These are phyloP conservation scores for Cairina moschata DNA, from an alignment of 2,113 vertebrate genomes.

Conservation along the genomic window DNA sequence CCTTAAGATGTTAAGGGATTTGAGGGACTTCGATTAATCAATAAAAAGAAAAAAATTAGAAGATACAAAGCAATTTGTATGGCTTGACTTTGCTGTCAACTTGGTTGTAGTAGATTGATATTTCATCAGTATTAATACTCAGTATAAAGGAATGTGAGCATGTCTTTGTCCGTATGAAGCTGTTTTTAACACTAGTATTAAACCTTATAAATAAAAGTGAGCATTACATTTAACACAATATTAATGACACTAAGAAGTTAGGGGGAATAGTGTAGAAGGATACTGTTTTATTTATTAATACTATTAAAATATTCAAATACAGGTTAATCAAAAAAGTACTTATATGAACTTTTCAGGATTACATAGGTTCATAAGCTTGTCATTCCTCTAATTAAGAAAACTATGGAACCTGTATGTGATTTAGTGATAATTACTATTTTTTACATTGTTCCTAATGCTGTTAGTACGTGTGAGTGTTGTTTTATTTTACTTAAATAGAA, in stretches of 20 bases:
- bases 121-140: not conserved
- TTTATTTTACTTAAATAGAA: not conserved
- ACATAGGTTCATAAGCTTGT: not conserved
- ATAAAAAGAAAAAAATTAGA: conserved; percentile 10
- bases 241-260: not conserved
- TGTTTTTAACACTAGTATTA: not conserved
- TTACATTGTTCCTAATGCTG: not conserved
- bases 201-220: not conserved
- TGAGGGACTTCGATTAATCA: conserved; percentile 24
- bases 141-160: rapidly evolving
- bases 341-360: not conserved
- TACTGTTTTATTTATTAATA: not conserved
- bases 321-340: not conserved
- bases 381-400: not conserved
- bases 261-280: not conserved
- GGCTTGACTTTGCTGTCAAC: not conserved
- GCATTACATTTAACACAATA: not conserved
- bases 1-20: not conserved
- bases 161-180: not conserved
- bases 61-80: not conserved
- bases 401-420: not conserved
- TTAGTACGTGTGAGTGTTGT: rapidly evolving
- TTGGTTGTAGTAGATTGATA: not conserved
- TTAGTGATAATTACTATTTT: not conserved
- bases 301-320: not conserved